Conservation (phyloP, 2,797 vertebrate species). For the Ptychobarbus kaznakovi region DNA sequence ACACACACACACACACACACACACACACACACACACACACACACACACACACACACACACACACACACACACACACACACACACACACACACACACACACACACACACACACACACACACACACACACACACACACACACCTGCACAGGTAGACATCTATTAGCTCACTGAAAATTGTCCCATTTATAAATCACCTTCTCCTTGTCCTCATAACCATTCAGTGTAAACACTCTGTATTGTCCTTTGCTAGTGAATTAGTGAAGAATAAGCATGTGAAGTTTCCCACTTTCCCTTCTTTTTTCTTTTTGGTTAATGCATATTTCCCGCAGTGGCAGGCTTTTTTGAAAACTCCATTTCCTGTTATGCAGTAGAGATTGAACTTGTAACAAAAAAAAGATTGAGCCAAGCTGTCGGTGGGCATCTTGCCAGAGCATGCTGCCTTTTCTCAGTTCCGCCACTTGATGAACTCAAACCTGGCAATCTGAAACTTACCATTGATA, state of each 20-base stretch:
- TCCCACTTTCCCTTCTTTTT: background rate
- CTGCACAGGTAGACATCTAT: too few species aligned
- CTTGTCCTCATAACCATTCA: too few species aligned
- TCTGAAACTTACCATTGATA: background rate
- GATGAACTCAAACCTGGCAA: conserved; percentile 21
- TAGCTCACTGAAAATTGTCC: too few species aligned
- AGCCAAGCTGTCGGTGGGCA: conserved; percentile 69
- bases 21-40: background rate
- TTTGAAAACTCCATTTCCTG: conserved; percentile 81
- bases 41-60: too few species aligned
- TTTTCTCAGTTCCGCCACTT: conserved; percentile 61
- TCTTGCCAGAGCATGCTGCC: conserved; percentile 71
- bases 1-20: conserved; percentile 6
- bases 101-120: too few species aligned
- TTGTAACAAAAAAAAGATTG: conserved; percentile 79
- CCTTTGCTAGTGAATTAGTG: conserved; percentile 9
- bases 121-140: too few species aligned
- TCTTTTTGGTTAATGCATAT: conserved; percentile 72
- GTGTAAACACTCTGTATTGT: conserved; percentile 5
- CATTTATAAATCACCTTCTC: too few species aligned
- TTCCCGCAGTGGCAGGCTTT: conserved; percentile 77
- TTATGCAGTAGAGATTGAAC: conserved; percentile 81
- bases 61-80: too few species aligned
- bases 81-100: too few species aligned
- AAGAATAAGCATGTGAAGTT: background rate